A percentile compares a stretch with the other conserved stretches of the same genome.
These are phyloP conservation scores for Polyommatus iphigenia DNA, from an alignment of 2,888 invertebrate genomes.

Conservation along the genomic window DNA sequence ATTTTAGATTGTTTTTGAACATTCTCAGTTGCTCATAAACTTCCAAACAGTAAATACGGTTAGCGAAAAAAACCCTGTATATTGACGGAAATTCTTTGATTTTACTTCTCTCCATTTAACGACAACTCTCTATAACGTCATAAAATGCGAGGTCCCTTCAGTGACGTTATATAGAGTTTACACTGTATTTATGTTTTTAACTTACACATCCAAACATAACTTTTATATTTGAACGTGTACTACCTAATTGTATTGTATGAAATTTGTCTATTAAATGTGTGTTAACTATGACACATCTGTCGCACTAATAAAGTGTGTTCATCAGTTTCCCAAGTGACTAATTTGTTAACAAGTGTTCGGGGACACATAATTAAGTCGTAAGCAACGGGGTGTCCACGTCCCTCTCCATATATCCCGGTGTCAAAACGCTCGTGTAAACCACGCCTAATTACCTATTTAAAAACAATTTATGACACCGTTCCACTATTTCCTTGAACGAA, in stretches of 20 bases:
- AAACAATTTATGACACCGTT: conserved; percentile 50
- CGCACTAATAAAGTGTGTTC: conserved; percentile 46
- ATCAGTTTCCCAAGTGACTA: conserved; percentile 60
- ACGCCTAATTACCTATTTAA: conserved; percentile 59
- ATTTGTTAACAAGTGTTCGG: conserved; percentile 75
- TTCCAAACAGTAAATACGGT: no score
- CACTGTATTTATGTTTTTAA: not conserved
- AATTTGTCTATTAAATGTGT: not conserved
- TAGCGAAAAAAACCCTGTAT: no score
- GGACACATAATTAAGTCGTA: conserved; percentile 65
- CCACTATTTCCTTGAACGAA: conserved; percentile 10
- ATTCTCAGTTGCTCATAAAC: no score
- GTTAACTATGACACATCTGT: conserved; percentile 16
- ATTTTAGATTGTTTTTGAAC: no score
- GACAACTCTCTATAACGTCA: no score
- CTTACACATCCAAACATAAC: not conserved
- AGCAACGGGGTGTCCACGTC: conserved; percentile 70
- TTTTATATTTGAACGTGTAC: not conserved
- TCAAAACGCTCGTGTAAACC: conserved; percentile 58
- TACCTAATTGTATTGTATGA: not conserved
- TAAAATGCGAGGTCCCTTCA: no score
- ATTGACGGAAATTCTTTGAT: no score
- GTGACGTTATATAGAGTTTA: no score
- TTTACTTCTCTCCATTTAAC: no score
- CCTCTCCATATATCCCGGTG: conserved; percentile 62